Conservation (phyloP, 2,797 vertebrate species). For the Chelidonichthys spinosus region DNA sequence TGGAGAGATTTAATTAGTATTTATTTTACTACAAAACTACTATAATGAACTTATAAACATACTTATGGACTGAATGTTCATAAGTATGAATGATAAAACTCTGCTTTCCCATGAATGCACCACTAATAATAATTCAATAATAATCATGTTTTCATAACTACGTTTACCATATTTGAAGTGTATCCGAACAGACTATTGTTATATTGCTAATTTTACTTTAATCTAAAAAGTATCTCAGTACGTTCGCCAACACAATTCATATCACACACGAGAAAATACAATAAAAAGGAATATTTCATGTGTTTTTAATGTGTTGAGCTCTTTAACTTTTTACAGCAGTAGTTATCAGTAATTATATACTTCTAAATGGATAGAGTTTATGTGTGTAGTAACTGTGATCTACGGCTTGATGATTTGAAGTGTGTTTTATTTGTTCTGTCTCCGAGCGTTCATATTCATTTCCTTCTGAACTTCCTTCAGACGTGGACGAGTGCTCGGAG, state of each 20-base stretch:
- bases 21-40: not conserved
- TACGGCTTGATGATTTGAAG: constrained; percentile 27
- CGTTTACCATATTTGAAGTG: not conserved
- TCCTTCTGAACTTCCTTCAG: constrained; percentile 75
- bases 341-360: too few relatives aligned
- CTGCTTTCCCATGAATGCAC: not conserved
- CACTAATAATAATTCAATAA: not conserved
- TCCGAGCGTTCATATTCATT: too few relatives aligned
- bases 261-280: not conserved
- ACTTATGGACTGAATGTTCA: too few relatives aligned
- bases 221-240: too few relatives aligned
- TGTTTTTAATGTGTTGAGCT: too few relatives aligned
- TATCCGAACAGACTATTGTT: too few relatives aligned
- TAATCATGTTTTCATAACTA: not conserved
- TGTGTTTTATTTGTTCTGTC: constrained; percentile 41
- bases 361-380: too few relatives aligned
- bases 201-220: too few relatives aligned
- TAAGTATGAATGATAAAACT: not conserved
- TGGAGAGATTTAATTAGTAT: not conserved
- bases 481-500: constrained; percentile 96
- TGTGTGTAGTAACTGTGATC: too few relatives aligned
- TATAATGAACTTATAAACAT: not conserved
- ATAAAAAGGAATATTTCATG: not conserved
- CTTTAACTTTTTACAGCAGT: too few relatives aligned
- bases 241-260: not conserved